Base-by-base conservation (phyloP, 2,888 invertebrate genomes). In the Volucella bombylans region DNA sequence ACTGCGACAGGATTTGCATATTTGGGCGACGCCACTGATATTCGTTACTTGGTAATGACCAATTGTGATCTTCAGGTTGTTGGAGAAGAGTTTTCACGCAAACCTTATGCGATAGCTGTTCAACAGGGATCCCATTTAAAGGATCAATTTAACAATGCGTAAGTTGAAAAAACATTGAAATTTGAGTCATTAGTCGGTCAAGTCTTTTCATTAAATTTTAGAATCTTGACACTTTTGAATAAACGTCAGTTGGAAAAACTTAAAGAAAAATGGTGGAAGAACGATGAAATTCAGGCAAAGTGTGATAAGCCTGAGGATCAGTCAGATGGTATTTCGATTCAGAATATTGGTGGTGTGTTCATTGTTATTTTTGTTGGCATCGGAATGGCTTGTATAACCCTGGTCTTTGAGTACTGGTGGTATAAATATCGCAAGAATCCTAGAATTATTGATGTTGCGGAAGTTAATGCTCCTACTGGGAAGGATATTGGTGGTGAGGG, bases 321-420 rank as follows among this genome's bases (percentile, higher is more conserved):
- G 90, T 97, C 97, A 3, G 99, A 98, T 90, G 99, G 99, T 62
- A 99, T 99, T 89, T 98, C 98, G 81, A 98, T 99, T 82, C 96
- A 98, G 90, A 99, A 99, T 91, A 99, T 99, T 87, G 99, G 98
- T 59, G 99, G 99, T 0, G 99, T 99, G 0, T 99, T 99, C 90
- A 97, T 99, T 69, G 98, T 99, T 0, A 98, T 99, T 86, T 97
- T 98, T 89, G 97, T 98, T 88, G 98, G 98, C 0, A 98, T 98
- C 43, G 97, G 96, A 0, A 93, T 98, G 90, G 98, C 98, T 0
- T 97, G 97, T 88, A 92, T 98, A 61, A 98, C 98, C 0, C 93
- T 99, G 49, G 96, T 96, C 0, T 96, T 98, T 82, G 99, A 99
- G 90, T 99, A 98, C 91, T 97, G 97, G 96, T 97, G 97, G 95